Evolutionary conservation across 2,797 vertebrate species (phyloP).

Genomic region (Columba guinea): DNA sequence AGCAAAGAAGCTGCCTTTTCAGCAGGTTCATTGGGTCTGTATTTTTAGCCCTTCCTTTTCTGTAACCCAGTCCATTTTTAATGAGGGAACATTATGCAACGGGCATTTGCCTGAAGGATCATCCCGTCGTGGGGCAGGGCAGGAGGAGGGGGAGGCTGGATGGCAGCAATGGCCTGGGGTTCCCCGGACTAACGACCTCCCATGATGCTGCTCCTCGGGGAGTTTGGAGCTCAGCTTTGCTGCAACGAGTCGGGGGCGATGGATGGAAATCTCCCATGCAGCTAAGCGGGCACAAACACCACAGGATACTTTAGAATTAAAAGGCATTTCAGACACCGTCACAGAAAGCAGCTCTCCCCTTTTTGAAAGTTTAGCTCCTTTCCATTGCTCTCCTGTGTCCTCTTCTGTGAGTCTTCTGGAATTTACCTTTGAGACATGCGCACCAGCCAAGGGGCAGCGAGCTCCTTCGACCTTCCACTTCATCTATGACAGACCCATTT

Average conservation of each 20-base stretch:
- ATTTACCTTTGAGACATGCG: background rate
- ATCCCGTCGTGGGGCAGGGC: rapidly evolving
- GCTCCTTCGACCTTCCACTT: background rate
- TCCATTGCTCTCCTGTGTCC: background rate
- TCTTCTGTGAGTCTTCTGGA: background rate
- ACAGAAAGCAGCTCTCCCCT: background rate
- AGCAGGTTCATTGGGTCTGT: background rate
- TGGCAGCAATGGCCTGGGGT: background rate
- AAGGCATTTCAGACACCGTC: background rate
- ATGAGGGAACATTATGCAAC: background rate
- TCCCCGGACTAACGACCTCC: background rate
- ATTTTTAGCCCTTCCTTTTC: constrained; percentile 1
- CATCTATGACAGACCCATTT: background rate
- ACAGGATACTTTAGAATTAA: background rate
- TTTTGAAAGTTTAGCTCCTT: background rate
- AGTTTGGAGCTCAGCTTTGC: background rate
- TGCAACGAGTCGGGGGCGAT: background rate
- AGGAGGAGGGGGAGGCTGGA: background rate
- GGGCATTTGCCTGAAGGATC: rapidly evolving
- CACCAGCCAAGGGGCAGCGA: background rate
- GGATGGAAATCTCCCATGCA: background rate
- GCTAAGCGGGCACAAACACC: background rate
- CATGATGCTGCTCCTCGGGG: background rate
- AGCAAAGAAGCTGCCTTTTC: background rate
- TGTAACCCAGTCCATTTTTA: background rate